A percentile compares a stretch with the other conserved stretches of the same genome.
These are phyloP conservation scores for Drosophila yooni DNA, from an alignment of 2,888 invertebrate species.

Conservation along the genomic window DNA sequence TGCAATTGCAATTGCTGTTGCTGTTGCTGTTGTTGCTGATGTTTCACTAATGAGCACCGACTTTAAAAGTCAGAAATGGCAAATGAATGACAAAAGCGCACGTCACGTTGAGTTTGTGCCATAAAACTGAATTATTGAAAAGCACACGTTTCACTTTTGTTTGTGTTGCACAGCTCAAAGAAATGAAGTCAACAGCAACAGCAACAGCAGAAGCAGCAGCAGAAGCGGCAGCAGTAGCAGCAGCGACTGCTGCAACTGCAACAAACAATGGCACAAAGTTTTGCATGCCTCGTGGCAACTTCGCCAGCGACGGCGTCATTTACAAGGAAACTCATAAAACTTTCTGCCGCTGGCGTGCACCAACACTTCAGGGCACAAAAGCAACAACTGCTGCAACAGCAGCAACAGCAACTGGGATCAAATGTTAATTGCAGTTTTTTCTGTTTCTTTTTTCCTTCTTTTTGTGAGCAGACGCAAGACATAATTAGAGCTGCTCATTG, in stretches of 20 bases:
- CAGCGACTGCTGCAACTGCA: conserved; percentile 39
- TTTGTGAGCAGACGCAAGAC: conserved; percentile 57
- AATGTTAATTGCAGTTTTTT: conserved; percentile 76
- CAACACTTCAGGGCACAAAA: conserved; percentile 71
- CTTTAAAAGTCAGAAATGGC: conserved; percentile 63
- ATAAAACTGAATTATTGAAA: conserved; percentile 81
- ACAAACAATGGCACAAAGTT: conserved; percentile 56
- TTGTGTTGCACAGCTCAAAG: conserved; percentile 71
- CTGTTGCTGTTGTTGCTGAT: conserved; percentile 33
- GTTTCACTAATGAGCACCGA: conserved; percentile 70
- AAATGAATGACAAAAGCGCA: conserved; percentile 59
- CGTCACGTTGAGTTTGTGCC: conserved; percentile 71
- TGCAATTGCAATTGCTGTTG: conserved; percentile 7
- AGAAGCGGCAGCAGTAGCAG: background rate
- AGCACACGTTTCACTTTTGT: conserved; percentile 80
- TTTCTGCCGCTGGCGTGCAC: conserved; percentile 72
- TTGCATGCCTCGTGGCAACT: conserved; percentile 41
- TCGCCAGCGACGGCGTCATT: conserved; percentile 56
- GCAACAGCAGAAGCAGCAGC: conserved; percentile 20
- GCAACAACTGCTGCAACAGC: conserved; percentile 36
- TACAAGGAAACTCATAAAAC: conserved; percentile 75
- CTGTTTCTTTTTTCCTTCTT: background rate
- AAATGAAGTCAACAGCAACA: conserved; percentile 72
- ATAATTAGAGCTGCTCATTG: conserved; percentile 76
- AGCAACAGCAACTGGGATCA: conserved; percentile 53